A percentile compares a stretch with the other conserved stretches of the same genome.
These are phyloP conservation scores for Andrena haemorrhoa DNA, from an alignment of 2,888 invertebrate species.

Conservation along the genomic window DNA sequence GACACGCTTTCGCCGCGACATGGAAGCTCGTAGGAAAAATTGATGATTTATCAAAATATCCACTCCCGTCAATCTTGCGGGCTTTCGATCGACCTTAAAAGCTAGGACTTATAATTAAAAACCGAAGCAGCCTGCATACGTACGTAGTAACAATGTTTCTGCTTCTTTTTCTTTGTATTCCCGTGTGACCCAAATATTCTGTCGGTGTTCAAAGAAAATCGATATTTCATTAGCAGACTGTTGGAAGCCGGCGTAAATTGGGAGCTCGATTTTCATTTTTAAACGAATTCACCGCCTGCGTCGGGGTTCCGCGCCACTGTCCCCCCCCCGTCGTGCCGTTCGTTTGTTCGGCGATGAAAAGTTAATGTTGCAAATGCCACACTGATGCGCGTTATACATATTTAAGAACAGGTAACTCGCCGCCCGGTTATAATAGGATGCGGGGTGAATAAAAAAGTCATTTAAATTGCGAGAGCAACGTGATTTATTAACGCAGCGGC, in stretches of 20 bases:
- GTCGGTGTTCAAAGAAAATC: not conserved
- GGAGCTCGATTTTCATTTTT: slow-evolving; percentile 2
- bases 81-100: not conserved
- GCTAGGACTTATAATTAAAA: not conserved
- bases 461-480: slow-evolving; percentile 42
- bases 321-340: not conserved
- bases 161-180: too few relatives aligned
- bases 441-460: slow-evolving; percentile 45
- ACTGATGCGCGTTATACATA: slow-evolving; percentile 47
- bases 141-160: not conserved
- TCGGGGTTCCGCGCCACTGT: not conserved
- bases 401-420: slow-evolving; percentile 32
- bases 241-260: not conserved
- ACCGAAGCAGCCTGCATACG: not conserved
- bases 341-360: slow-evolving; percentile 26
- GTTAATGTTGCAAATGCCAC: slow-evolving; percentile 41
- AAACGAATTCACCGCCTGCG: not conserved
- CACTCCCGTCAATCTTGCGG: not conserved
- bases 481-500: slow-evolving; percentile 40
- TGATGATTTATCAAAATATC: slow-evolving; percentile 5
- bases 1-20: slow-evolving; percentile 9
- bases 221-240: slow-evolving; percentile 5
- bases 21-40: not conserved
- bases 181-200: not conserved
- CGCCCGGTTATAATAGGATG: slow-evolving; percentile 41